These are phyloP conservation scores for Hydrozoanthus tunicans DNA, from an alignment of 64 coral and sea anemone genomes.

Conservation along the genomic window DNA sequence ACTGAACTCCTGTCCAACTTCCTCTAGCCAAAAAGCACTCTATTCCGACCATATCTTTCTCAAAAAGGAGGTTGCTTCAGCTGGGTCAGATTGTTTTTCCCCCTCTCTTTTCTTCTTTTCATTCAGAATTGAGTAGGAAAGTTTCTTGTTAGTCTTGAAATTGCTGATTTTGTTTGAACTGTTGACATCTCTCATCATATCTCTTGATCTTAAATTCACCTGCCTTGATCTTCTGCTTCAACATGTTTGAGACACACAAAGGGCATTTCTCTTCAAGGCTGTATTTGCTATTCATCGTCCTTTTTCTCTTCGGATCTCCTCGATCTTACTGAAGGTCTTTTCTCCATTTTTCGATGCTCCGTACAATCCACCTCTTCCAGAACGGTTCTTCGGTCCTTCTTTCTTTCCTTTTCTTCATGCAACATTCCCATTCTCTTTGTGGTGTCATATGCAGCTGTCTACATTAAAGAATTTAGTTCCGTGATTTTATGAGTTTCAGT, in stretches of 20 bases:
- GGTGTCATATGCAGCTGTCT: conserved; percentile 40
- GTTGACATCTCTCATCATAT: too few relatives aligned
- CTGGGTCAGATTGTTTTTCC: too few relatives aligned
- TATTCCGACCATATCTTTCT: too few relatives aligned
- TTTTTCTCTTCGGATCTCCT: background rate
- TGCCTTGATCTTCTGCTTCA: too few relatives aligned
- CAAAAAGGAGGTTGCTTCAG: too few relatives aligned
- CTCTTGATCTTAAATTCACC: too few relatives aligned
- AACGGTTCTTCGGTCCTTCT: background rate
- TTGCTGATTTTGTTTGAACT: too few relatives aligned
- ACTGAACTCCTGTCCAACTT: too few relatives aligned
- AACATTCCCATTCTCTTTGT: conserved; percentile 36
- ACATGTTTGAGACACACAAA: background rate
- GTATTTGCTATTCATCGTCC: background rate
- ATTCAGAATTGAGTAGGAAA: too few relatives aligned
- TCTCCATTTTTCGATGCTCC: background rate
- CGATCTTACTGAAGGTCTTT: background rate
- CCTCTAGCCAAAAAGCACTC: too few relatives aligned
- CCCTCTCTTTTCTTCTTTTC: too few relatives aligned
- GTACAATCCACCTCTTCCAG: background rate
- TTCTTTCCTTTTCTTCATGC: background rate
- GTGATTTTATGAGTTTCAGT: background rate
- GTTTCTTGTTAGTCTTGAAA: too few relatives aligned
- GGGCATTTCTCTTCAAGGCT: conserved; percentile 29
- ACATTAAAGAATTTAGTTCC: background rate